Evolutionary conservation across 1,140 invertebrate genomes (phyloP), one percentile per base, ranked within the genome.

Genomic region (Holotrichia oblita): DNA sequence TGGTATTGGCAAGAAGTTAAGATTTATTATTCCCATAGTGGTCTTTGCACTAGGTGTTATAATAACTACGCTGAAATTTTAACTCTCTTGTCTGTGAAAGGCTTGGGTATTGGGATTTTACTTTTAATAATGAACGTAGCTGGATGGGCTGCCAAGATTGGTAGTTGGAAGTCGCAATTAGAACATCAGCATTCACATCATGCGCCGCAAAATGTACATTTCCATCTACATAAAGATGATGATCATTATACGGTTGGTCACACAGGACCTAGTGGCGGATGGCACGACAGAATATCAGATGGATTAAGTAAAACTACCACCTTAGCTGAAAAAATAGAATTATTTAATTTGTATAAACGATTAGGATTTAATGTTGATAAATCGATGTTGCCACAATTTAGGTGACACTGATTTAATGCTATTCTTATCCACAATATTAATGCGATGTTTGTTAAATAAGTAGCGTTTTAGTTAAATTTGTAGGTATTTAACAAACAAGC

Each of bases 1-100:
- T 24, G 83, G 83, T 14, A 81, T 81, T 22, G 83, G 81, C 2
- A 80, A 78, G 27, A 82, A 82, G 78, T 44, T 85, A 12, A 80
- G 80, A 42, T 64, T 83, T 24, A 77, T 81, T 10, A 84, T 85
- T 75, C 83, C 83, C 6, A 59, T 84, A 17, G 80, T 83, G 24
- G 77, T 85, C 9, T 83, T 84, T 77, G 81, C 80, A 64, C 76
- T 84, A 55, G 83, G 83, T 20, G 82, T 85, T 2, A 85, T 85
- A 59, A 75, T 84, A 42, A 85, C 84, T 17, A 81, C 81, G 22
- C 27, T 85, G 55, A 80, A 75, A 12, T 85, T 85, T 69, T 85
- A 20, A 83, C 83, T 2, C 78, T 84, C 9, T 84, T 85, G 34
- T 78, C 82, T 8, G 27, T 85, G 40, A 85, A 85, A 78, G 79